A percentile compares a stretch with the other conserved stretches of the same genome.
phyloP scores from a whole-genome alignment of 2,888 invertebrate species.

The Leptinotarsa haldemani region DNA sequence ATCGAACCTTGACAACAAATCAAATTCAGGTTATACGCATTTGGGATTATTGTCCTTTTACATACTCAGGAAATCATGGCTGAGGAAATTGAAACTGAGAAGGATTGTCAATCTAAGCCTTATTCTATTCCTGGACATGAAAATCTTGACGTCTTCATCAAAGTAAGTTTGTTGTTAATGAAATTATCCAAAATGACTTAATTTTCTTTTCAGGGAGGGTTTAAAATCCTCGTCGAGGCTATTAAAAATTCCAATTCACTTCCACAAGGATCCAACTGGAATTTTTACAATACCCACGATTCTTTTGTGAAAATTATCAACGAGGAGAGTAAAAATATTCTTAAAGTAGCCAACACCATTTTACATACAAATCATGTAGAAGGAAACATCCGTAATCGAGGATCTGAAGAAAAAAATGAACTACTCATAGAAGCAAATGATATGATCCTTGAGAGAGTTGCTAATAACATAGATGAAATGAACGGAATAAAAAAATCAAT shows the following conservation, averaged over 20 bases:
- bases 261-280: slow-evolving; percentile 78
- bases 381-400: slow-evolving; percentile 70
- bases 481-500: slow-evolving; percentile 71
- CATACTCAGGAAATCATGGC: background rate
- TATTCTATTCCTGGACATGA: slow-evolving; percentile 23
- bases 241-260: slow-evolving; percentile 78
- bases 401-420: slow-evolving; percentile 78
- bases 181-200: too few species aligned
- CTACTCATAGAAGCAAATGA: slow-evolving; percentile 86
- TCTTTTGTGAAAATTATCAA: slow-evolving; percentile 77
- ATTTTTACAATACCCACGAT: slow-evolving; percentile 81
- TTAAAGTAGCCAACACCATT: slow-evolving; percentile 71
- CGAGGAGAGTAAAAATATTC: slow-evolving; percentile 73
- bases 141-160: slow-evolving; percentile 22
- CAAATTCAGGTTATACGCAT: background rate
- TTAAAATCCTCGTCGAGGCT: slow-evolving; percentile 74
- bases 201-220: slow-evolving; percentile 71
- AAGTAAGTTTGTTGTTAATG: background rate
- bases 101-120: background rate
- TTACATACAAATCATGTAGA: slow-evolving; percentile 70
- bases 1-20: background rate
- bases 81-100: background rate
- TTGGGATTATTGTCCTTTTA: background rate
- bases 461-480: slow-evolving; percentile 77
- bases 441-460: slow-evolving; percentile 82